Evolutionary conservation across 2,113 vertebrate genomes (phyloP).

Genomic region (Terrapene triunguis): DNA sequence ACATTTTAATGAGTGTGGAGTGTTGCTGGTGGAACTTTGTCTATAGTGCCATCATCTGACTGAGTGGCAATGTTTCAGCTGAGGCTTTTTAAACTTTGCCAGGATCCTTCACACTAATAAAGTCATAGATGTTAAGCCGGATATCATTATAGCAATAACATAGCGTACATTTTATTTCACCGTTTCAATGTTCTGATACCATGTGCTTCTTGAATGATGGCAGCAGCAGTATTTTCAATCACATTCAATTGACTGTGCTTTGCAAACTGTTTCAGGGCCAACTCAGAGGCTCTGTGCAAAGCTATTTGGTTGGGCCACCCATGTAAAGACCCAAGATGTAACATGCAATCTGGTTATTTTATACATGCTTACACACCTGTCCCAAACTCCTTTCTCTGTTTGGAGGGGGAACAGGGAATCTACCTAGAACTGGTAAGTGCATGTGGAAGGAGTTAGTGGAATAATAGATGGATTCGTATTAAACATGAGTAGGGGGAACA

Average conservation of each 20-base stretch:
- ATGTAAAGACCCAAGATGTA: constrained; percentile 4
- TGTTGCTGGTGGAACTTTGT: not conserved
- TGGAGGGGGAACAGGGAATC: constrained; percentile 18
- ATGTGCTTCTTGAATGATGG: constrained; percentile 42
- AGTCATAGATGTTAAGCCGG: constrained; percentile 1
- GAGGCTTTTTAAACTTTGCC: rapidly evolving
- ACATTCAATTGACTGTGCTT: constrained; percentile 41
- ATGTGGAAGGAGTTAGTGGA: not conserved
- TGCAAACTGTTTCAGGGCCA: constrained; percentile 42
- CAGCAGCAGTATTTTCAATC: constrained; percentile 47
- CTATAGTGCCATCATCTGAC: constrained; percentile 76
- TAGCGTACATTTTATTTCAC: constrained; percentile 60
- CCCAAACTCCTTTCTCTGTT: not conserved
- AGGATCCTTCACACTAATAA: not conserved
- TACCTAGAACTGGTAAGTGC: not conserved
- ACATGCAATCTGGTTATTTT: not conserved
- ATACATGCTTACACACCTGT: constrained; percentile 41
- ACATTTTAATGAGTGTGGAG: constrained; percentile 61
- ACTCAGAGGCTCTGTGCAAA: constrained; percentile 7
- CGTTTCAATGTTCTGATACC: constrained; percentile 56
- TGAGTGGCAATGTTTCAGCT: not conserved
- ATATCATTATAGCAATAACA: constrained; percentile 10
- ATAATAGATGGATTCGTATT: not conserved
- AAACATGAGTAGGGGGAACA: not conserved
- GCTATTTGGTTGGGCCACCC: constrained; percentile 34